A percentile compares a stretch with the other conserved stretches of the same genome.
Conservation (phyloP, 2,888 invertebrate genomes). For the Ethmia dodecea region DNA sequence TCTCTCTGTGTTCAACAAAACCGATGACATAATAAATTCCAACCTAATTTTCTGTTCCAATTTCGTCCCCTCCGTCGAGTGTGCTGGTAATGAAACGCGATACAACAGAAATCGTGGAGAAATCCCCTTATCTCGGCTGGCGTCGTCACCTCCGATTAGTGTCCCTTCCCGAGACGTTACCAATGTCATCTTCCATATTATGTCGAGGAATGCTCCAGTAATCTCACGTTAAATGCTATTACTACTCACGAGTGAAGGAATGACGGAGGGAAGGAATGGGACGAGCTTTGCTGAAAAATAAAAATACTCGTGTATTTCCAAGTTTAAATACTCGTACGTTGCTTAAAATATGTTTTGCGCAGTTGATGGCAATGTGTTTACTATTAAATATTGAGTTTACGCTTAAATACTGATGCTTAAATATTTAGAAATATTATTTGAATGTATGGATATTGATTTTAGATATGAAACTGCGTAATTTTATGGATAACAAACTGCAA, state of each 20-base stretch:
- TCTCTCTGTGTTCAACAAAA: too few relatives aligned
- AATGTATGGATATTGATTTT: too few relatives aligned
- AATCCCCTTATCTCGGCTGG: slow-evolving; percentile 1
- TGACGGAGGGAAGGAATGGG: background rate
- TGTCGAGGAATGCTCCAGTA: slow-evolving; percentile 2
- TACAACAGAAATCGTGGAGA: slow-evolving; percentile 15
- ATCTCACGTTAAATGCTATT: slow-evolving; percentile 9
- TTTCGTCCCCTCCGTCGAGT: too few relatives aligned
- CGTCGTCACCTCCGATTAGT: slow-evolving; percentile 8
- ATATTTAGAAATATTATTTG: too few relatives aligned
- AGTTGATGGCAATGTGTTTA: too few relatives aligned
- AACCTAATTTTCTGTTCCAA: slow-evolving; percentile 15
- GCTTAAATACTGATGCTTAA: too few relatives aligned
- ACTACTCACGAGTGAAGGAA: slow-evolving; percentile 1
- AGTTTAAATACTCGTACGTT: too few relatives aligned
- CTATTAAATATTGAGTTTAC: too few relatives aligned
- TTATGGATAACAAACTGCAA: too few relatives aligned
- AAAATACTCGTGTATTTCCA: too few relatives aligned
- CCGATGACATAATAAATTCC: slow-evolving; percentile 3
- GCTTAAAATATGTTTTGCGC: too few relatives aligned
- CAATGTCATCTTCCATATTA: slow-evolving; percentile 1
- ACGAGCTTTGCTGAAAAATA: background rate
- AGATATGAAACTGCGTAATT: too few relatives aligned
- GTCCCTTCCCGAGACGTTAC: background rate
- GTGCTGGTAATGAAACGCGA: slow-evolving; percentile 14